Percentiles rank a stretch among this genome's conserved stretches.
Conservation (phyloP, 2,888 invertebrate species). For the Cantharis rufa region DNA sequence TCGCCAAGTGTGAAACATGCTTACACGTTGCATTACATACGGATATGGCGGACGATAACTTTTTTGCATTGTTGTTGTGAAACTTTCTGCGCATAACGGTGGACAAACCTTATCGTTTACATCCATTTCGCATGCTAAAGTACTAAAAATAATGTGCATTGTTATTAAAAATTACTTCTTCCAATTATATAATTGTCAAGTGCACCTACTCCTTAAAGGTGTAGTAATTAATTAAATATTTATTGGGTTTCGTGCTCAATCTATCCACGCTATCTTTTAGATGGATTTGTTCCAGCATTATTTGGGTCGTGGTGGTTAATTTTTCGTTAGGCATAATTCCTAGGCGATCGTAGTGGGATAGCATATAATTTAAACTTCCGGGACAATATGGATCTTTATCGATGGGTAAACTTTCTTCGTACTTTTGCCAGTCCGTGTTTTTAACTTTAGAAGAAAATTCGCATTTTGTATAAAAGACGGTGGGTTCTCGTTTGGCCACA, state of each 20-base stretch:
- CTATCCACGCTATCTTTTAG: slow-evolving; percentile 49
- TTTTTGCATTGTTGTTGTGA: slow-evolving; percentile 59
- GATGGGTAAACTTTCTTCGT: slow-evolving; percentile 55
- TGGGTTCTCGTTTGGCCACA: neutral
- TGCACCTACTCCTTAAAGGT: slow-evolving; percentile 39
- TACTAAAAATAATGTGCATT: slow-evolving; percentile 11
- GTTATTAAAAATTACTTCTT: too few relatives aligned
- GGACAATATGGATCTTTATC: slow-evolving; percentile 60
- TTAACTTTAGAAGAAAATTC: slow-evolving; percentile 54
- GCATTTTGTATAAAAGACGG: slow-evolving; percentile 47
- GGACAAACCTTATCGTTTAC: slow-evolving; percentile 18
- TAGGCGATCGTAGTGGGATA: slow-evolving; percentile 58
- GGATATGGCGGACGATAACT: slow-evolving; percentile 60
- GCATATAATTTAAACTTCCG: slow-evolving; percentile 53
- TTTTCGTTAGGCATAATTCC: slow-evolving; percentile 52
- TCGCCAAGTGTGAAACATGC: neutral
- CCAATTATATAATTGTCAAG: too few relatives aligned
- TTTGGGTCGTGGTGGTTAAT: slow-evolving; percentile 56
- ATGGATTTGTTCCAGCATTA: slow-evolving; percentile 58
- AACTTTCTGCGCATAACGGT: slow-evolving; percentile 51
- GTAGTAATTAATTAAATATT: slow-evolving; percentile 39
- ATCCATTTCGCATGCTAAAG: slow-evolving; percentile 29
- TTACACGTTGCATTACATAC: slow-evolving; percentile 57
- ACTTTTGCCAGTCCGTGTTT: slow-evolving; percentile 58
- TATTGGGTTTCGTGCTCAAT: slow-evolving; percentile 50